Conservation (phyloP, 2,113 vertebrate species). For the Megaceryle torquata region DNA sequence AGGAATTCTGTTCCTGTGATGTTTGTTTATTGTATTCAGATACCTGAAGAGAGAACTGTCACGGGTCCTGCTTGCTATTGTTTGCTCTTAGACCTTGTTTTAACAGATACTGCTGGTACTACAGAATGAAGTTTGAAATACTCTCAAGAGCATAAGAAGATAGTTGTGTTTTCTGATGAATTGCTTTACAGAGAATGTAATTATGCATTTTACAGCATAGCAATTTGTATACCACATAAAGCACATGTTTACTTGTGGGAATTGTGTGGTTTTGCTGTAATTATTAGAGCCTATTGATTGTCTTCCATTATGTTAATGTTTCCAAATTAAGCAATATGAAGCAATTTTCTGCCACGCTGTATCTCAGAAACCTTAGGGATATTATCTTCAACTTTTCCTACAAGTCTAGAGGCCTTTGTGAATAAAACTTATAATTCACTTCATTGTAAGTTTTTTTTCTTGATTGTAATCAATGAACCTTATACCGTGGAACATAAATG, state of each 20-base stretch:
- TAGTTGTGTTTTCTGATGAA: constrained; percentile 64
- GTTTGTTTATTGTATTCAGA: background rate
- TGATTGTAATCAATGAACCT: constrained; percentile 54
- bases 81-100: constrained; percentile 23
- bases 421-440: constrained; percentile 42
- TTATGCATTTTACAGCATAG: constrained; percentile 64
- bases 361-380: constrained; percentile 35
- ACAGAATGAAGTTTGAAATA: constrained; percentile 46
- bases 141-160: constrained; percentile 48
- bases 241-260: constrained; percentile 64
- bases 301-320: constrained; percentile 69
- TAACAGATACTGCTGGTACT: background rate
- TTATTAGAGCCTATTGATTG: constrained; percentile 73
- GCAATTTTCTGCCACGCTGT: constrained; percentile 49
- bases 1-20: background rate
- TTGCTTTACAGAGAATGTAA: constrained; percentile 52
- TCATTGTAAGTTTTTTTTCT: background rate
- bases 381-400: constrained; percentile 40
- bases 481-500: constrained; percentile 17
- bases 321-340: constrained; percentile 67
- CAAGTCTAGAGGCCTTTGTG: constrained; percentile 19
- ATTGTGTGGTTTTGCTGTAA: constrained; percentile 64
- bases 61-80: background rate
- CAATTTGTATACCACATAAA: constrained; percentile 62
- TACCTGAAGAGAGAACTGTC: background rate